Evolutionary conservation across 1,140 invertebrate species (phyloP).

Genomic region (Lamellibrachia luymesi): DNA sequence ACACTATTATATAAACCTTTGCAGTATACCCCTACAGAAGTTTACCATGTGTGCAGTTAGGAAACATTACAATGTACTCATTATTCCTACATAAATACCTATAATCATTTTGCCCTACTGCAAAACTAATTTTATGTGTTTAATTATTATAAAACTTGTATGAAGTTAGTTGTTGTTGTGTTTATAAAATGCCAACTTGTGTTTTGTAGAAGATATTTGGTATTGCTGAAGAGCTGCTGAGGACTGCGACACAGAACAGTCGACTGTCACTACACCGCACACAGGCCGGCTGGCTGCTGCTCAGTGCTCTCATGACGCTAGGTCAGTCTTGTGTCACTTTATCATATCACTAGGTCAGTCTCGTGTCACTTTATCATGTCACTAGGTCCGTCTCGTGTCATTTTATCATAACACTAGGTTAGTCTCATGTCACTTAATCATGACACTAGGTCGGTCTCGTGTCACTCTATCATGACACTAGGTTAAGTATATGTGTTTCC

Average conservation of each 20-base stretch:
- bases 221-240: constrained; percentile 91
- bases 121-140: not conserved
- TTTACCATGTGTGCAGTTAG: not conserved
- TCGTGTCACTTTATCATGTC: not conserved
- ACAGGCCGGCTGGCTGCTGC: constrained; percentile 94
- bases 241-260: constrained; percentile 96
- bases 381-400: not conserved
- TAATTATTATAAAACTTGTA: not conserved
- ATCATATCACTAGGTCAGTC: constrained; percentile 88
- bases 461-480: not conserved
- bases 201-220: constrained; percentile 80
- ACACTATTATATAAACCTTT: not conserved
- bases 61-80: not conserved
- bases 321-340: constrained; percentile 62
- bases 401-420: constrained; percentile 84
- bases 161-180: not conserved
- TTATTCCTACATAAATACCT: not conserved
- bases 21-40: not conserved
- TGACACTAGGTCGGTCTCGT: too few relatives aligned
- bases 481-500: not conserved
- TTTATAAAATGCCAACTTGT: not conserved
- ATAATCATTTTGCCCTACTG: not conserved
- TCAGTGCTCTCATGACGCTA: constrained; percentile 94
- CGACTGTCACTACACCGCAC: constrained; percentile 90
- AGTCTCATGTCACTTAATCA: constrained; percentile 22